Evolutionary conservation across 2,888 invertebrate species (phyloP).

Genomic region (Orthosia gothica): DNA sequence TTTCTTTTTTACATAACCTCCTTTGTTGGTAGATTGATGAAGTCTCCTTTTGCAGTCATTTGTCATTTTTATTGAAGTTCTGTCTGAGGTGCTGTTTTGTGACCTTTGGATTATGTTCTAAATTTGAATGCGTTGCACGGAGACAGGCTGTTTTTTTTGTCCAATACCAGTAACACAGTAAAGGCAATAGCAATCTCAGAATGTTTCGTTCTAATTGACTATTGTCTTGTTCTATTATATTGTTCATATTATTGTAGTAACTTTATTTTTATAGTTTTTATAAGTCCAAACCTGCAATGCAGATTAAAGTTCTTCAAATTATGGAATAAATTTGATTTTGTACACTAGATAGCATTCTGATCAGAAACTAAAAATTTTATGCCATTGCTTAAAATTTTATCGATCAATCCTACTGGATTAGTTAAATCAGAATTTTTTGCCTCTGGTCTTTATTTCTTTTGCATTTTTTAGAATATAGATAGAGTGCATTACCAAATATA

Average conservation of each 20-base stretch:
- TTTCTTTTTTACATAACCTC: constrained; percentile 45
- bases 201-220: too few relatives aligned
- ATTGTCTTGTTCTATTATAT: too few relatives aligned
- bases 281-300: too few relatives aligned
- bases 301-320: too few relatives aligned
- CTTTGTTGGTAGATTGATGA: constrained; percentile 49
- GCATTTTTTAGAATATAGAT: not conserved
- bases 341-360: not conserved
- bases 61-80: constrained; percentile 32
- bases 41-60: constrained; percentile 36
- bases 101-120: not conserved
- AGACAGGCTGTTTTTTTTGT: not conserved
- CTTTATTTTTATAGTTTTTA: too few relatives aligned
- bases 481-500: not conserved
- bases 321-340: too few relatives aligned
- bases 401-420: too few relatives aligned
- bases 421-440: not conserved
- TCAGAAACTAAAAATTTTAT: not conserved
- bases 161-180: too few relatives aligned
- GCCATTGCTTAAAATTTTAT: too few relatives aligned
- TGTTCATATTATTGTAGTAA: too few relatives aligned
- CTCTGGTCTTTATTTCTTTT: not conserved
- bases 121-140: not conserved
- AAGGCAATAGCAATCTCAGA: not conserved
- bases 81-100: not conserved